These are phyloP conservation scores for Clytia hemisphaerica DNA, from an alignment of 30 jellyfish, hydroid and myxozoan genomes.

Conservation along the genomic window DNA sequence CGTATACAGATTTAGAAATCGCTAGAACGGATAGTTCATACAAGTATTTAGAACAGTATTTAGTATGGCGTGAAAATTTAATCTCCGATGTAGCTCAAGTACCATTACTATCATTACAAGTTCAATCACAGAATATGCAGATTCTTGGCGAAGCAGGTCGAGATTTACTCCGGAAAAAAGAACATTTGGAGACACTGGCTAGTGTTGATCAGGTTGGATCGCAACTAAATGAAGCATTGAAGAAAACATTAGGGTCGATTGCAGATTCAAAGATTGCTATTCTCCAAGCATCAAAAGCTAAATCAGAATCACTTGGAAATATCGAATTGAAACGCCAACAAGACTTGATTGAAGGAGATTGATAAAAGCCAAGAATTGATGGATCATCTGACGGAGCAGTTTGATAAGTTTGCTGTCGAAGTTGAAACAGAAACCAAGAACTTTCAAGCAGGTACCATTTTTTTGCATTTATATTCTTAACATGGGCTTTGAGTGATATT, in stretches of 20 bases:
- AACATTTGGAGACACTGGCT: background rate
- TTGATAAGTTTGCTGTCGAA: background rate
- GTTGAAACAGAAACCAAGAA: conserved; percentile 3
- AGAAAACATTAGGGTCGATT: background rate
- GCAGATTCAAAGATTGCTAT: conserved; percentile 8
- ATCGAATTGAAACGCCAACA: conserved; percentile 10
- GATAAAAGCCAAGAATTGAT: conserved; percentile 12
- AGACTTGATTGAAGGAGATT: background rate
- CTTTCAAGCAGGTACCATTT: conserved; percentile 8
- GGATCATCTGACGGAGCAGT: conserved; percentile 5
- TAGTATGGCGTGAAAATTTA: background rate
- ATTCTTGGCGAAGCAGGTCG: conserved; percentile 31
- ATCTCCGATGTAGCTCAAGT: conserved; percentile 15
- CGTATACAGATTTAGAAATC: background rate
- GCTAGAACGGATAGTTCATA: conserved; percentile 1
- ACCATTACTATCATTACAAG: conserved; percentile 13
- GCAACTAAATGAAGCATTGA: background rate
- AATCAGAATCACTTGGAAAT: conserved; percentile 27
- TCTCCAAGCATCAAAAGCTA: conserved; percentile 4
- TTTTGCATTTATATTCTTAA: too few species aligned
- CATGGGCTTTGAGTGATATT: too few species aligned
- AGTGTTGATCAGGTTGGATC: background rate
- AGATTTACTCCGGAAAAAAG: background rate
- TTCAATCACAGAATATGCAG: conserved; percentile 7
- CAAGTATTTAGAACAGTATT: conserved; percentile 7